Percentiles rank a stretch among this genome's conserved stretches.
Conservation (phyloP, 2,113 vertebrate species). For the Myrmecobius fasciatus region DNA sequence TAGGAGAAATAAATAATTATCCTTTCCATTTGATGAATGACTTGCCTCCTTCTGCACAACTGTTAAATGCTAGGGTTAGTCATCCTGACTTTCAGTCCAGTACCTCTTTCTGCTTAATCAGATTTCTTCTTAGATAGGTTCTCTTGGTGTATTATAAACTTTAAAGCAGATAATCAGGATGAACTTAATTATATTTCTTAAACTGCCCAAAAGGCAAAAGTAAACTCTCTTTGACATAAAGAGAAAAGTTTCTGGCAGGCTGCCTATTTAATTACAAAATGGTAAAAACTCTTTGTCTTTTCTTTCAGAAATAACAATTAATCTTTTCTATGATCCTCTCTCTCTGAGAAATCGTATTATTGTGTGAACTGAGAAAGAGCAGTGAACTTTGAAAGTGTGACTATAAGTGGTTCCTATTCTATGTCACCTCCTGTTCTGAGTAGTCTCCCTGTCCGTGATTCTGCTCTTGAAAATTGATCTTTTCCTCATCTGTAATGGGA, state of each 20-base stretch:
- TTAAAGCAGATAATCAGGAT: background rate
- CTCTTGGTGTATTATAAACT: background rate
- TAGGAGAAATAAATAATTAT: background rate
- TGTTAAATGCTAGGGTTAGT: background rate
- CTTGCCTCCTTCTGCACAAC: background rate
- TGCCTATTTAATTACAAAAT: background rate
- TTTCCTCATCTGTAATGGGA: background rate
- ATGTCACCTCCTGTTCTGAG: background rate
- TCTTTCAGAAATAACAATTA: background rate
- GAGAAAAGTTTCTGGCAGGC: background rate
- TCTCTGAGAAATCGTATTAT: conserved; percentile 1
- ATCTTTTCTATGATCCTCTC: background rate
- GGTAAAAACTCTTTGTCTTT: background rate
- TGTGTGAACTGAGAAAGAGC: background rate
- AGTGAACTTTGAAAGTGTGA: background rate
- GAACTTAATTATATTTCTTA: background rate
- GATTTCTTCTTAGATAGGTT: background rate
- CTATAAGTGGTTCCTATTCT: background rate
- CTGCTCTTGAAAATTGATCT: background rate
- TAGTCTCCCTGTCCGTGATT: background rate
- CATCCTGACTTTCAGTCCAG: background rate
- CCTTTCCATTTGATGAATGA: background rate
- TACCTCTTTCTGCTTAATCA: conserved; percentile 24
- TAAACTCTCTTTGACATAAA: background rate
- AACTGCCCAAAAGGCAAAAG: background rate